Percentiles rank a stretch among this genome's conserved stretches.
These are phyloP conservation scores for Anthoscopus minutus DNA, from an alignment of 2,113 vertebrate genomes.

Conservation along the genomic window DNA sequence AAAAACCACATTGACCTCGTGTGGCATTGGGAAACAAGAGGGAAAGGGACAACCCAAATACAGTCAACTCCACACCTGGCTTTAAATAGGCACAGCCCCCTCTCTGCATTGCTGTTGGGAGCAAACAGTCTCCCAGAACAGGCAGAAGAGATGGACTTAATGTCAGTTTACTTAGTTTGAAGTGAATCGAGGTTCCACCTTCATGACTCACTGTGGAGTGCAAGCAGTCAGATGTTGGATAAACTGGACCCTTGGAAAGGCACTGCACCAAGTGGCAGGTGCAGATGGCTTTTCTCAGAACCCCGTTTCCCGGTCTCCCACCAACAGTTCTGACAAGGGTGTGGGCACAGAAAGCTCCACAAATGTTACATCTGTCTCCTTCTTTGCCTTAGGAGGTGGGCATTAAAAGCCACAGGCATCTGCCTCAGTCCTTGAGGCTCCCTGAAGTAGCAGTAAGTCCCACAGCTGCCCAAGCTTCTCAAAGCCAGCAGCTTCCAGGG, in stretches of 20 bases:
- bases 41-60: background rate
- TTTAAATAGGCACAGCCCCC: background rate
- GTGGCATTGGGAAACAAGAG: background rate
- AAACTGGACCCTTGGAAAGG: background rate
- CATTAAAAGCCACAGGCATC: background rate
- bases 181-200: background rate
- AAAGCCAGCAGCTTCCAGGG: background rate
- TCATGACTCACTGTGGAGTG: background rate
- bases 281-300: background rate
- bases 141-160: background rate
- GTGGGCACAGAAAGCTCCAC: background rate
- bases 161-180: background rate
- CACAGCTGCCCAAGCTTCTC: background rate
- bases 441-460: background rate
- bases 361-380: background rate
- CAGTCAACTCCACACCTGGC: background rate
- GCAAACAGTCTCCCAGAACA: background rate
- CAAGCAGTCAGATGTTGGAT: background rate
- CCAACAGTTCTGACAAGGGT: background rate
- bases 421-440: background rate
- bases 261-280: background rate
- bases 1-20: background rate
- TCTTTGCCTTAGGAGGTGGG: background rate
- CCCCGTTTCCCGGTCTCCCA: background rate
- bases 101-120: background rate